These are phyloP conservation scores for Philereme transversata DNA, from an alignment of 2,888 invertebrate species.

Conservation along the genomic window DNA sequence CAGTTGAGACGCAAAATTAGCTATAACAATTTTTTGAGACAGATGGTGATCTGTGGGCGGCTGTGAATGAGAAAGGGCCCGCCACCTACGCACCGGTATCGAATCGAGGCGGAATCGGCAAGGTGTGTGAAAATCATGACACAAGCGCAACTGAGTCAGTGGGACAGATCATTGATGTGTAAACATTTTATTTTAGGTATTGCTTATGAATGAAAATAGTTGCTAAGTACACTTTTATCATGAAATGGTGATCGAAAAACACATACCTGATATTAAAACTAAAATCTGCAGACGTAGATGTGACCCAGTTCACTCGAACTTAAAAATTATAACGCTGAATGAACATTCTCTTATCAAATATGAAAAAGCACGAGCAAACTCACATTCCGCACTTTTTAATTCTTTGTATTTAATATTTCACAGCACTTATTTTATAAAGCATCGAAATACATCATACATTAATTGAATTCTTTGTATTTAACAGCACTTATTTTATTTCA, in stretches of 20 bases:
- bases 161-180: constrained; percentile 12
- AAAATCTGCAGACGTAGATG: background rate
- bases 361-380: constrained; percentile 28
- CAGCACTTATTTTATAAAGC: constrained; percentile 1
- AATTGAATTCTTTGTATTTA: background rate
- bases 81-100: constrained; percentile 65
- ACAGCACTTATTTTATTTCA: too few relatives aligned
- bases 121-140: constrained; percentile 22
- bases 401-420: constrained; percentile 1
- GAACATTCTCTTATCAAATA: constrained; percentile 13
- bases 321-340: constrained; percentile 1
- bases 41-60: constrained; percentile 67
- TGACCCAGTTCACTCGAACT: constrained; percentile 3
- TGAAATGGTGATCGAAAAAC: background rate
- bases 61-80: constrained; percentile 67
- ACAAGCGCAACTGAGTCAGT: constrained; percentile 28
- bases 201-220: background rate
- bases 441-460: background rate
- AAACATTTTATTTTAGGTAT: constrained; percentile 5
- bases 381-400: constrained; percentile 37
- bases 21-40: constrained; percentile 40
- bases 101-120: constrained; percentile 45
- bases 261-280: constrained; percentile 2
- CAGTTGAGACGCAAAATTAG: constrained; percentile 28
- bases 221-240: too few relatives aligned